Percentiles rank a stretch among this genome's conserved stretches.
Evolutionary conservation across 2,113 vertebrate species (phyloP).

Genomic region (Hyla sarda): DNA sequence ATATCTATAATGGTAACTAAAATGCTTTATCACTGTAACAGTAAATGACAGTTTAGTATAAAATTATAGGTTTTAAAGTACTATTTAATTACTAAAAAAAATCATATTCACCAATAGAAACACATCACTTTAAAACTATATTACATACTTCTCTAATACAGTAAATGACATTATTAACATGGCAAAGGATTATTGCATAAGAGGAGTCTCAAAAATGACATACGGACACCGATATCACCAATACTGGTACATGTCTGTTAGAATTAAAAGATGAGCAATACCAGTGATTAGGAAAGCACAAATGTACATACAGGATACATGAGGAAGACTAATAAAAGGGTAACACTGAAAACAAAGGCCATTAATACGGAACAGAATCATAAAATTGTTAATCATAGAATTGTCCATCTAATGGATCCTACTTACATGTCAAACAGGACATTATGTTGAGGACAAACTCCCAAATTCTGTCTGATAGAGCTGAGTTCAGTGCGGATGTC

Average conservation of each 20-base stretch:
- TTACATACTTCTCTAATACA: neutral
- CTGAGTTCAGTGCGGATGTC: constrained; percentile 91
- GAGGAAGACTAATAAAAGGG: too few species aligned
- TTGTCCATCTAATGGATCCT: neutral
- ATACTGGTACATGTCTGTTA: neutral
- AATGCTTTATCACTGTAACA: neutral
- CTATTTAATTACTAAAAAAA: too few species aligned
- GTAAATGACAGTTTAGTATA: too few species aligned
- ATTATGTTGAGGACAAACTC: constrained; percentile 96
- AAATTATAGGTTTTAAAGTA: too few species aligned
- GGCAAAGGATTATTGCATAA: neutral
- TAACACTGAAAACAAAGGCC: too few species aligned
- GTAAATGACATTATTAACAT: neutral
- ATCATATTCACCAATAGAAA: too few species aligned
- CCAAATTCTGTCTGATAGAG: constrained; percentile 88
- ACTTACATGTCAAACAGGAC: constrained; percentile 97
- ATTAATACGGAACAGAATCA: too few species aligned
- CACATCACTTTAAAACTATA: neutral
- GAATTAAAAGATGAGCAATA: too few species aligned
- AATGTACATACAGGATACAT: too few species aligned
- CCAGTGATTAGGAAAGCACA: too few species aligned
- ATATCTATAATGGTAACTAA: constrained; percentile 27
- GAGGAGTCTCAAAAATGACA: neutral
- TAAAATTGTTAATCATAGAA: too few species aligned
- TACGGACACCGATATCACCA: neutral